phyloP scores from a whole-genome alignment of 2,888 invertebrate genomes.

The Nymphalis c-album region DNA sequence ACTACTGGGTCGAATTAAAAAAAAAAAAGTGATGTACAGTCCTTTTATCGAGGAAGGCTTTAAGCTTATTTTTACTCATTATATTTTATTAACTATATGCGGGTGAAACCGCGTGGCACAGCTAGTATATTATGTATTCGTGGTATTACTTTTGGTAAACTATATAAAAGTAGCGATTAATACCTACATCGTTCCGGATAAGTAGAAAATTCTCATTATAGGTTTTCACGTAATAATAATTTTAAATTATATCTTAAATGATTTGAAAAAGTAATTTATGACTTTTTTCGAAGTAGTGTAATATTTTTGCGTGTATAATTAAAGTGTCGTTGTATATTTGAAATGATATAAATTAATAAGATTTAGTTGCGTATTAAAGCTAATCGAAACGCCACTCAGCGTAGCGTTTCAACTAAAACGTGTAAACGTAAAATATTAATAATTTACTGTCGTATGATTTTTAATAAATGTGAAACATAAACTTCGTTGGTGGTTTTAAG shows the following conservation, averaged over 20 bases:
- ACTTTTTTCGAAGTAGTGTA: not conserved
- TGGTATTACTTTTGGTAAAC: not conserved
- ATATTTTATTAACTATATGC: too few species aligned
- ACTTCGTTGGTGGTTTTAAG: not conserved
- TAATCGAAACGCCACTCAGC: constrained; percentile 31
- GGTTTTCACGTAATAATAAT: not conserved
- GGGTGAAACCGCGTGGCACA: too few species aligned
- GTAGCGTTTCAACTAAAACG: not conserved
- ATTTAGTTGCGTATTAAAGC: constrained; percentile 25
- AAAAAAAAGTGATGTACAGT: too few species aligned
- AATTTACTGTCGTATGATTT: constrained; percentile 2
- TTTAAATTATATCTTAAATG: too few species aligned
- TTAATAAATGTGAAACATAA: not conserved
- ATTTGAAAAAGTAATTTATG: not conserved
- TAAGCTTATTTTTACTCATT: too few species aligned
- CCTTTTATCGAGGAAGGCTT: too few species aligned
- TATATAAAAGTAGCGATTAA: not conserved
- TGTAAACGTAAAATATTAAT: constrained; percentile 5
- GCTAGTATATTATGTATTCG: constrained; percentile 1
- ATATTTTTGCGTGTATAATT: not conserved
- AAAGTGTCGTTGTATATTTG: constrained; percentile 22
- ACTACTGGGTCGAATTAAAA: too few species aligned
- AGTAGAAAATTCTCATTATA: constrained; percentile 10
- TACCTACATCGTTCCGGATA: constrained; percentile 12
- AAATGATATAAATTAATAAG: constrained; percentile 29